phyloP scores from a whole-genome alignment of 2,888 invertebrate species.

The Eudasyphora cyanicolor region DNA sequence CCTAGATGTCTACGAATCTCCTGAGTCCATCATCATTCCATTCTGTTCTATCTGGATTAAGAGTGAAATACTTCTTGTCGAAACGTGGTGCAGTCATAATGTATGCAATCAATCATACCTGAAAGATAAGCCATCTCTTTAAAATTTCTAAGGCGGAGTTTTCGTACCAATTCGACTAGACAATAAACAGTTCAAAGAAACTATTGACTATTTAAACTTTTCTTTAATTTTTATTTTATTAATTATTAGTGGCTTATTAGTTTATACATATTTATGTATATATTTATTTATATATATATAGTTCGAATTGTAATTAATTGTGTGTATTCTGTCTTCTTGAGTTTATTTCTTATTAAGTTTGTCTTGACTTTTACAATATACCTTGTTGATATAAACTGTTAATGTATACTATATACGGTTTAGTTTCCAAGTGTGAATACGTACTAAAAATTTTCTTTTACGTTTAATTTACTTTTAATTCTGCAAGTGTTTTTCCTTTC shows the following conservation, averaged over 20 bases:
- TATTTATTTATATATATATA: constrained; percentile 30
- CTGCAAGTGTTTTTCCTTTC: not conserved
- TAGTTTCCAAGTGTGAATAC: not conserved
- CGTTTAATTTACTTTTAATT: not conserved
- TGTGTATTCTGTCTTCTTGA: constrained; percentile 50
- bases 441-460: not conserved
- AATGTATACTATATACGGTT: not conserved
- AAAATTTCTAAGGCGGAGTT: too few relatives aligned
- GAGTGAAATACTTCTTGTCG: too few relatives aligned
- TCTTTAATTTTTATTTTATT: constrained; percentile 45
- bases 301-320: constrained; percentile 59
- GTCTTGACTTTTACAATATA: constrained; percentile 56
- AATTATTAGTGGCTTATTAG: constrained; percentile 60
- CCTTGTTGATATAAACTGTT: constrained; percentile 32
- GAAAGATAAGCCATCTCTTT: too few relatives aligned
- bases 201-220: constrained; percentile 24
- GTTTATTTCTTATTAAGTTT: constrained; percentile 15
- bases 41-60: too few relatives aligned
- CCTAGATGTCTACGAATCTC: too few relatives aligned
- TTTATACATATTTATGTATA: constrained; percentile 48
- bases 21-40: too few relatives aligned
- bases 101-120: too few relatives aligned
- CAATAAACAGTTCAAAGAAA: too few relatives aligned
- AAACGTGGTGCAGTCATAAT: too few relatives aligned
- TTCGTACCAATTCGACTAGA: too few relatives aligned